Evolutionary conservation across 2,797 vertebrate genomes (phyloP).

Genomic region (Eulemur rubriventer): DNA sequence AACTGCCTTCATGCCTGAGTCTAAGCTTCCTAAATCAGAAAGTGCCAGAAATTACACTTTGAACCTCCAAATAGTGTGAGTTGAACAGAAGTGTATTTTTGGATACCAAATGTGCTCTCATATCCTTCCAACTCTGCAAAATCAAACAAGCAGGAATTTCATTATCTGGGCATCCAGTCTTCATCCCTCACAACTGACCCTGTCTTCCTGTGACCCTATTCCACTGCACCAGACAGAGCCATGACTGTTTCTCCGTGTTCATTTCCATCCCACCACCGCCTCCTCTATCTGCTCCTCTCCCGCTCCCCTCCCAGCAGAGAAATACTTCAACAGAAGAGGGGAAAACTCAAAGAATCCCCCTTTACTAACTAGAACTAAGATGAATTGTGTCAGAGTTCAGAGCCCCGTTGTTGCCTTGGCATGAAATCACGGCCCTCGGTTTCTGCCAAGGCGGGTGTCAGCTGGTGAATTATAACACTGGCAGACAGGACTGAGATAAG

Average conservation of each 20-base stretch:
- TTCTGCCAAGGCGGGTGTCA: constrained; percentile 89
- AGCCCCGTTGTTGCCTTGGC: constrained; percentile 84
- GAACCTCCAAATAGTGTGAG: constrained; percentile 59
- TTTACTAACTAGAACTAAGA: constrained; percentile 81
- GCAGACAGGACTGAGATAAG: constrained; percentile 88
- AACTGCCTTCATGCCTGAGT: constrained; percentile 71
- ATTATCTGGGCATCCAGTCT: constrained; percentile 56
- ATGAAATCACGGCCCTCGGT: constrained; percentile 74
- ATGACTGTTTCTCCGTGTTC: constrained; percentile 63
- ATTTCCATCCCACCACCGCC: background rate
- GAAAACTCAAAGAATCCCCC: constrained; percentile 74
- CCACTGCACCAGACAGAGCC: constrained; percentile 58
- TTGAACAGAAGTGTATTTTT: constrained; percentile 76
- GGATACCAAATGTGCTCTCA: constrained; percentile 64
- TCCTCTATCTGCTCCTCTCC: background rate
- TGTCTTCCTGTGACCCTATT: constrained; percentile 64
- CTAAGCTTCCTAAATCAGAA: constrained; percentile 70
- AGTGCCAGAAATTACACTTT: constrained; percentile 69
- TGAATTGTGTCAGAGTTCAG: constrained; percentile 87
- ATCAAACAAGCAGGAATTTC: constrained; percentile 60
- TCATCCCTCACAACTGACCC: constrained; percentile 48
- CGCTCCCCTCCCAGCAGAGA: background rate
- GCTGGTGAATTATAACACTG: constrained; percentile 89
- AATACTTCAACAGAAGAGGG: constrained; percentile 54
- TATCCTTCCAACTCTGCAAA: constrained; percentile 64